Evolutionary conservation across 2,113 vertebrate genomes (phyloP), one percentile per base, ranked within the genome.

Genomic region (Takifugu flavidus): DNA sequence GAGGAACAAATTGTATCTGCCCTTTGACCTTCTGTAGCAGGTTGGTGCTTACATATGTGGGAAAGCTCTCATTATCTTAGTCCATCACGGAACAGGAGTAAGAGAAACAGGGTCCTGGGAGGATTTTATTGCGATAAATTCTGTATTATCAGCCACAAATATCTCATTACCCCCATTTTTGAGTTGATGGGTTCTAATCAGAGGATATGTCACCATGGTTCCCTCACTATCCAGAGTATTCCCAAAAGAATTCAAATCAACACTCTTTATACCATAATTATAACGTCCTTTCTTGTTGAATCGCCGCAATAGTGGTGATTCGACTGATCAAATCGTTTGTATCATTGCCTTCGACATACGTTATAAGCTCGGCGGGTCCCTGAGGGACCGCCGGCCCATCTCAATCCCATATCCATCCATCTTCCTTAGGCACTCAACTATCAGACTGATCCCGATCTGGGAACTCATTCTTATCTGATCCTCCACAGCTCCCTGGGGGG

Each of bases 401-500:
- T 43, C 73, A 78, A 77, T 77, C 80, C 82, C 86, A 88, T 89
- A 82, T 88, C 84, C 87, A 90, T 91, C 88, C 88, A 65, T 90
- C 89, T 87, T 86, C 82, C 76, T 80, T 53, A 62, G 78, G 73
- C 86, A 81, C 77, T 82, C 80, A 88, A 79, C 77, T 89, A 86
- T 89, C 86, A 89, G 84, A 91, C 82, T 74, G 68, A 79, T 65
- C 73, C 59, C 65, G 83, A 87, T 90, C 74, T 91, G 90, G 86
- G 90, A 91, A 88, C 71, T 69, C 10, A 3, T 49, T 62, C 76
- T 90, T 90, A 90, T 90, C 91, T 88, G 90, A 91, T 90, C 72
- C 67, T 66, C 62, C 88, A 86, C 61, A 78, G 73, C 59, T 86
- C 90, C 88, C 89, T 53, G 20, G 78, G 82, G 90, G 52, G 53